Percentiles rank a stretch among this genome's conserved stretches.
These are phyloP conservation scores for Leuciscus waleckii DNA, from an alignment of 2,797 vertebrate species.

Conservation along the genomic window DNA sequence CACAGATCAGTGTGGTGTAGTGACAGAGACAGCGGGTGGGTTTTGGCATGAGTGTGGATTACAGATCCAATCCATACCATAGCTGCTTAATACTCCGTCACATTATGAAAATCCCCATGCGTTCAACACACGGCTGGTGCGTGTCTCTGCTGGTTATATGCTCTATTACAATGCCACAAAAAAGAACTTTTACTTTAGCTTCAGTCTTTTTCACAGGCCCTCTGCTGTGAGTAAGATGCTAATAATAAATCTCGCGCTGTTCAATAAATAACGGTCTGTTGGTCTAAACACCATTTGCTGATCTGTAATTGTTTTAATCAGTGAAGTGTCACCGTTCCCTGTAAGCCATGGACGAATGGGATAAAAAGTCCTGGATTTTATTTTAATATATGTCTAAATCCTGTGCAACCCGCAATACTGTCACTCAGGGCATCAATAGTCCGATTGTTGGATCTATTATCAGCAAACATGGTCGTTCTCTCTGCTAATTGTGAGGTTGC, in stretches of 20 bases:
- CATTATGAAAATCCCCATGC: slow-evolving; percentile 84
- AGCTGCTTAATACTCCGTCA: slow-evolving; percentile 80
- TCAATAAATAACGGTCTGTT: slow-evolving; percentile 29
- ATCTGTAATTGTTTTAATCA: slow-evolving; percentile 37
- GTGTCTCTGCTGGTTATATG: slow-evolving; percentile 65
- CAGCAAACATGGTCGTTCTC: not conserved
- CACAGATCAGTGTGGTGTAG: slow-evolving; percentile 51
- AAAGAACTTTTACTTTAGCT: slow-evolving; percentile 60
- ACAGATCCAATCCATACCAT: slow-evolving; percentile 79
- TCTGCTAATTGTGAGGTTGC: not conserved
- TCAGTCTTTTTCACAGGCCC: slow-evolving; percentile 51
- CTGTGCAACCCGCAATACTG: slow-evolving; percentile 5
- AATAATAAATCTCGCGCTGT: slow-evolving; percentile 10
- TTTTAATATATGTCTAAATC: slow-evolving; percentile 3
- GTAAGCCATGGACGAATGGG: not conserved
- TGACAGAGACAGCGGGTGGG: slow-evolving; percentile 53
- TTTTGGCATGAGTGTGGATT: slow-evolving; percentile 79
- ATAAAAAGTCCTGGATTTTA: slow-evolving; percentile 1
- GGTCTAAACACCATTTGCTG: slow-evolving; percentile 18
- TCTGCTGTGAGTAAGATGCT: slow-evolving; percentile 19
- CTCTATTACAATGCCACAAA: slow-evolving; percentile 42
- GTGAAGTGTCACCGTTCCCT: slow-evolving; percentile 33
- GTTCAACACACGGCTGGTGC: slow-evolving; percentile 69
- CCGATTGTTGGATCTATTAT: slow-evolving; percentile 9
- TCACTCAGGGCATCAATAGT: slow-evolving; percentile 12